Conservation (phyloP, 2,888 invertebrate genomes). For the Branchipolynoe longqiensis region DNA sequence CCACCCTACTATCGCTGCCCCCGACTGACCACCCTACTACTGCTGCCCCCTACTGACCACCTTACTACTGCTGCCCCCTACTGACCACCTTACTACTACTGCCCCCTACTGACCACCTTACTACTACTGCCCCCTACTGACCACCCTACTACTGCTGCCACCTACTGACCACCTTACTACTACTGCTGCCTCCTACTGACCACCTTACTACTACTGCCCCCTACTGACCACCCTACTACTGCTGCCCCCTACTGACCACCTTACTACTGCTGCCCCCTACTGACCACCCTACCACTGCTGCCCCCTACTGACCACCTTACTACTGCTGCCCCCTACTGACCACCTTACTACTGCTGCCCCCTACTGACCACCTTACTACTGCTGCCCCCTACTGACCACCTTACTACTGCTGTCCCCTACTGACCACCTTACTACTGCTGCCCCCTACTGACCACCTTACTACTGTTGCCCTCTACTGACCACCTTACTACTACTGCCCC, state of each 20-base stretch:
- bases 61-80: neutral
- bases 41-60: neutral
- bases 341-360: too few relatives aligned
- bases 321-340: neutral
- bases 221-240: neutral
- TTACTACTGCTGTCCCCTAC: neutral
- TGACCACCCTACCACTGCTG: neutral
- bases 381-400: neutral
- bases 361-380: neutral
- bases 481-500: neutral
- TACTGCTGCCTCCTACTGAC: too few relatives aligned
- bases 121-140: neutral
- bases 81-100: too few relatives aligned
- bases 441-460: neutral
- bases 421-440: neutral
- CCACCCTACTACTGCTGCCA: neutral
- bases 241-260: neutral
- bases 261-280: too few relatives aligned
- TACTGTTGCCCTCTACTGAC: too few relatives aligned
- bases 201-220: neutral
- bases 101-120: neutral
- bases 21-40: neutral
- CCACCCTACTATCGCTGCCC: too few relatives aligned
- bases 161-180: neutral
- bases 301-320: neutral